Conservation (phyloP, 2,888 invertebrate genomes). For the Alcis repandata region DNA sequence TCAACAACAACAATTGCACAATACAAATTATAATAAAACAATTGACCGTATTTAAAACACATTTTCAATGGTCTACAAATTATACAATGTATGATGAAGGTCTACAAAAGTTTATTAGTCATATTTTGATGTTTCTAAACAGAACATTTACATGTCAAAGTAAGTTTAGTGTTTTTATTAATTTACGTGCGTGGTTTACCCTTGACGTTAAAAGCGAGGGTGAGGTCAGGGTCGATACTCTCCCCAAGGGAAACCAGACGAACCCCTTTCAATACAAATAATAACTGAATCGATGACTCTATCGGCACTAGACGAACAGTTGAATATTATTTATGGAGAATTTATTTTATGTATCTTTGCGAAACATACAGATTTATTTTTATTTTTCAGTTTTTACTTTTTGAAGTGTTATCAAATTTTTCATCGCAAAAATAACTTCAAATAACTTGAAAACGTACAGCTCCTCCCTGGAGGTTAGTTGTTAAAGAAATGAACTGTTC, state of each 20-base stretch:
- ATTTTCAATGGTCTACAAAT: constrained; percentile 19
- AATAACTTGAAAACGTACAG: neutral
- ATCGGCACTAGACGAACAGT: constrained; percentile 11
- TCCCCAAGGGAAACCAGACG: constrained; percentile 37
- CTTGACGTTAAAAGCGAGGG: constrained; percentile 46
- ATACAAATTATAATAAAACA: constrained; percentile 22
- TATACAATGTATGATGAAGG: constrained; percentile 4
- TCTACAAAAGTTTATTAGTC: neutral
- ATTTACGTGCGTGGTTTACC: constrained; percentile 27
- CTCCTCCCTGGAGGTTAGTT: no score
- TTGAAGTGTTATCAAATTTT: neutral
- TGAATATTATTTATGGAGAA: constrained; percentile 8
- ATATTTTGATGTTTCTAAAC: constrained; percentile 17
- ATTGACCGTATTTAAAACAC: constrained; percentile 20
- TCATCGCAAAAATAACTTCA: neutral
- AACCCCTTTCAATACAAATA: constrained; percentile 14
- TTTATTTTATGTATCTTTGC: neutral
- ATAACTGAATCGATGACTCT: constrained; percentile 29
- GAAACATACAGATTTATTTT: neutral
- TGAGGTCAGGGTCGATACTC: constrained; percentile 46
- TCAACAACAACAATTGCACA: constrained; percentile 26
- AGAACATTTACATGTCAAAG: constrained; percentile 1
- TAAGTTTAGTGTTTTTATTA: constrained; percentile 7
- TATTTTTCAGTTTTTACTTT: neutral
- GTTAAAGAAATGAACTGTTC: no score